Conservation (phyloP, 2,888 invertebrate species). For the Myathropa florea region DNA sequence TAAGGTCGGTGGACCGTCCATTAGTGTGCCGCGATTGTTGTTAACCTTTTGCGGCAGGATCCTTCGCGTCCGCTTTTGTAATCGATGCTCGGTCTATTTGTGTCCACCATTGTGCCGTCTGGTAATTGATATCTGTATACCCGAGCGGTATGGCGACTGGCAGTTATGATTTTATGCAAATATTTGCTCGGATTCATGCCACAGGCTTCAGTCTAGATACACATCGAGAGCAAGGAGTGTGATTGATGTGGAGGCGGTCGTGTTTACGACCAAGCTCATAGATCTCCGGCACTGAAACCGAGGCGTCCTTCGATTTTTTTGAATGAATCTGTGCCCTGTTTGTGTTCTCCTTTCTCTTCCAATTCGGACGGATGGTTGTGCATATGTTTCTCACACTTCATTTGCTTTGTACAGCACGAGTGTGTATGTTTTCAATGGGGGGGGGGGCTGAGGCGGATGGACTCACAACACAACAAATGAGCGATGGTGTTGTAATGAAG, state of each 20-base stretch:
- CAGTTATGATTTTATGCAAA: slow-evolving; percentile 51
- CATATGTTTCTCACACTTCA: neutral
- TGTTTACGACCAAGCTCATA: slow-evolving; percentile 3
- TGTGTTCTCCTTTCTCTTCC: slow-evolving; percentile 2
- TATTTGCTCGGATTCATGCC: slow-evolving; percentile 23
- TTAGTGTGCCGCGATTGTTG: neutral
- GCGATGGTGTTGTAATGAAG: neutral
- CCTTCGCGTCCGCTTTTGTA: neutral
- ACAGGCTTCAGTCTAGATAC: neutral
- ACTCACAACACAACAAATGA: no score
- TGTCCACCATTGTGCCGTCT: neutral
- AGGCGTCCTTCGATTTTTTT: slow-evolving; percentile 26
- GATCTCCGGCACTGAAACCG: neutral
- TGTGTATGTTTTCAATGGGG: neutral
- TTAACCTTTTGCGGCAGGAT: neutral
- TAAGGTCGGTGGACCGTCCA: neutral
- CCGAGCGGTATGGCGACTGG: neutral
- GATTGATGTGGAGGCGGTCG: slow-evolving; percentile 12
- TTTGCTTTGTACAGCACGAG: neutral
- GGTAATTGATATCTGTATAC: slow-evolving; percentile 36
- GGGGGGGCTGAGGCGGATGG: neutral
- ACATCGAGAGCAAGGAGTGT: slow-evolving; percentile 12
- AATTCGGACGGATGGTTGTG: neutral
- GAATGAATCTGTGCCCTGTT: slow-evolving; percentile 12
- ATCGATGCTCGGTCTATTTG: neutral